A percentile compares a stretch with the other conserved stretches of the same genome.
phyloP scores from a whole-genome alignment of 2,113 vertebrate species.

The Gallinago media region DNA sequence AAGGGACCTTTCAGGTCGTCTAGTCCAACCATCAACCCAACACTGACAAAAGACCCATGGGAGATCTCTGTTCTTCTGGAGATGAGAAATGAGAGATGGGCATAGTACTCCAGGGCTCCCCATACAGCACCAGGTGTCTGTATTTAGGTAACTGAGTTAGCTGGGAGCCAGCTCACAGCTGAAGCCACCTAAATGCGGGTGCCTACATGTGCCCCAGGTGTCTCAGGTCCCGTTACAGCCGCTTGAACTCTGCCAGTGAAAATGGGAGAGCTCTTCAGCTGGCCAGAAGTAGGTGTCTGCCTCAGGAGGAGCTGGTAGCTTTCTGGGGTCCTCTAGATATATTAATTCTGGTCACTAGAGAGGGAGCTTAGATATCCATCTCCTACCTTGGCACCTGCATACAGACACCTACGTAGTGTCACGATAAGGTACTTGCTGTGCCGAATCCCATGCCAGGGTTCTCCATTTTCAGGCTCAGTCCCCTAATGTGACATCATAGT shows the following conservation, averaged over 20 bases:
- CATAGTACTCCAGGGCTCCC: neutral
- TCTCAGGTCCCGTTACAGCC: neutral
- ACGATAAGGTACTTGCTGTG: neutral
- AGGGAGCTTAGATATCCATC: neutral
- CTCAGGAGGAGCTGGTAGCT: neutral
- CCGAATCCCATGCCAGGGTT: neutral
- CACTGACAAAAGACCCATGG: neutral
- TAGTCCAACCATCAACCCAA: too few species aligned
- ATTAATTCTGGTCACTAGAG: neutral
- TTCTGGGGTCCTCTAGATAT: neutral
- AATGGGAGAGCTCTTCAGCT: neutral
- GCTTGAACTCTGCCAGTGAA: neutral
- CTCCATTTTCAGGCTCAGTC: neutral
- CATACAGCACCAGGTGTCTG: accelerated
- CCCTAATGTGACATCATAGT: neutral
- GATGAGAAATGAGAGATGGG: neutral
- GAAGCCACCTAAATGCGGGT: neutral
- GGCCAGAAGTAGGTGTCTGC: neutral
- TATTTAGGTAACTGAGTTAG: neutral
- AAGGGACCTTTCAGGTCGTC: too few species aligned
- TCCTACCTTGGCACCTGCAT: neutral
- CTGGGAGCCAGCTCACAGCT: neutral
- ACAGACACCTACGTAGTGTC: accelerated
- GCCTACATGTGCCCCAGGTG: neutral
- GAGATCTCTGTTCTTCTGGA: neutral